Percentiles rank a stretch among this genome's conserved stretches.
phyloP scores from a whole-genome alignment of 2,113 vertebrate species.

The Puntigrus tetrazona region DNA sequence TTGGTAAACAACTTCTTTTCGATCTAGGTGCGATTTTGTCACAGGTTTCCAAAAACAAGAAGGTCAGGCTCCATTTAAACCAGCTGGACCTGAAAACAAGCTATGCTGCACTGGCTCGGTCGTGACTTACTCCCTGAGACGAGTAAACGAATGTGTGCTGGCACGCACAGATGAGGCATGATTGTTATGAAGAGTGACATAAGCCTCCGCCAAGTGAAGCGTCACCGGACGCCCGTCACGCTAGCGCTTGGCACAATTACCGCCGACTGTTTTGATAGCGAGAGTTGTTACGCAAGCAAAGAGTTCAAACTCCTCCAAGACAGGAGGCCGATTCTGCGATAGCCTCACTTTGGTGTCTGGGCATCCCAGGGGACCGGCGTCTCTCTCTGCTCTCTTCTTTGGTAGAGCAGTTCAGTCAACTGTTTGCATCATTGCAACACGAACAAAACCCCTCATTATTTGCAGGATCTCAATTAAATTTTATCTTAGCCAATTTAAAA shows the following conservation, averaged over 20 bases:
- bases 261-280: slow-evolving; percentile 16
- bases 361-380: background rate
- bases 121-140: slow-evolving; percentile 2
- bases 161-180: slow-evolving; percentile 22
- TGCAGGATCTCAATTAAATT: slow-evolving; percentile 54
- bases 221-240: background rate
- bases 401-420: slow-evolving; percentile 3
- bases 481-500: slow-evolving; percentile 43
- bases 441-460: slow-evolving; percentile 54
- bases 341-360: slow-evolving; percentile 25
- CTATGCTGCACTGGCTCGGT: background rate
- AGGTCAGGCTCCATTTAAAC: slow-evolving; percentile 4
- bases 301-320: slow-evolving; percentile 23
- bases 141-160: slow-evolving; percentile 19
- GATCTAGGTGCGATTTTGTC: background rate
- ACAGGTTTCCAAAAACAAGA: background rate
- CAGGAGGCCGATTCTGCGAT: slow-evolving; percentile 27
- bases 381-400: background rate
- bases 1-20: background rate
- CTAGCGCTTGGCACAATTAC: slow-evolving; percentile 24
- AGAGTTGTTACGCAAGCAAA: background rate
- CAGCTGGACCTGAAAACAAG: background rate
- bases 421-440: slow-evolving; percentile 39
- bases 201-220: slow-evolving; percentile 12
- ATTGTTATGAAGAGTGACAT: slow-evolving; percentile 35